These are phyloP conservation scores for Athripsodes cinereus DNA, from an alignment of 2,888 invertebrate species.

Conservation along the genomic window DNA sequence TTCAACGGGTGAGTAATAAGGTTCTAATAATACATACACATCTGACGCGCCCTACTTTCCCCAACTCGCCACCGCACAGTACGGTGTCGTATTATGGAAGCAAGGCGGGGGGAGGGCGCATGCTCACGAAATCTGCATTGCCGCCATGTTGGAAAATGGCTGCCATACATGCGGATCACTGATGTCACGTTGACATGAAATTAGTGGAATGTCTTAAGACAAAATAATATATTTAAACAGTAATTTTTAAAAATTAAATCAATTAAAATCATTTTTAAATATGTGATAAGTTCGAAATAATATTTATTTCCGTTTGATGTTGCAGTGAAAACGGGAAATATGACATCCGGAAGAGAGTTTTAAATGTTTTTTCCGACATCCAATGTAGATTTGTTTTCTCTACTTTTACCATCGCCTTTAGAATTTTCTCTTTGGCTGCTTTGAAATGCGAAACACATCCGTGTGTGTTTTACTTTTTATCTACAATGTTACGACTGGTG, in stretches of 20 bases:
- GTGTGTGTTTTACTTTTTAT: constrained; percentile 13
- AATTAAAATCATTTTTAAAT: background rate
- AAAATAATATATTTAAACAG: background rate
- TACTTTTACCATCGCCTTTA: background rate
- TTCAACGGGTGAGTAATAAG: no score
- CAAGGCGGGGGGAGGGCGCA: constrained; percentile 5
- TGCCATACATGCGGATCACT: constrained; percentile 14
- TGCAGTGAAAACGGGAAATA: background rate
- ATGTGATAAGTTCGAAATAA: background rate
- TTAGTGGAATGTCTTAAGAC: background rate
- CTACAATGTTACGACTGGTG: constrained; percentile 20
- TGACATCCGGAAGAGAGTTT: background rate
- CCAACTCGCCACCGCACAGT: background rate
- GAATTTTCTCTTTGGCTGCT: background rate
- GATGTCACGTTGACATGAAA: constrained; percentile 7
- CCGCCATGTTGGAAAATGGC: constrained; percentile 24
- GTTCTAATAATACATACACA: no score
- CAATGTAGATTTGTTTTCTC: background rate
- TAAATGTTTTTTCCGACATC: background rate
- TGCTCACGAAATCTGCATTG: constrained; percentile 22
- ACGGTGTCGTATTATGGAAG: background rate
- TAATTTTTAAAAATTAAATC: background rate
- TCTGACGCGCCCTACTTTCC: background rate
- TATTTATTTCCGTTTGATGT: background rate
- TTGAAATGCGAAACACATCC: constrained; percentile 17